Percentiles rank a stretch among this genome's conserved stretches.
These are phyloP conservation scores for Neosilurus hyrtlii DNA, from an alignment of 2,797 vertebrate species.

Conservation along the genomic window DNA sequence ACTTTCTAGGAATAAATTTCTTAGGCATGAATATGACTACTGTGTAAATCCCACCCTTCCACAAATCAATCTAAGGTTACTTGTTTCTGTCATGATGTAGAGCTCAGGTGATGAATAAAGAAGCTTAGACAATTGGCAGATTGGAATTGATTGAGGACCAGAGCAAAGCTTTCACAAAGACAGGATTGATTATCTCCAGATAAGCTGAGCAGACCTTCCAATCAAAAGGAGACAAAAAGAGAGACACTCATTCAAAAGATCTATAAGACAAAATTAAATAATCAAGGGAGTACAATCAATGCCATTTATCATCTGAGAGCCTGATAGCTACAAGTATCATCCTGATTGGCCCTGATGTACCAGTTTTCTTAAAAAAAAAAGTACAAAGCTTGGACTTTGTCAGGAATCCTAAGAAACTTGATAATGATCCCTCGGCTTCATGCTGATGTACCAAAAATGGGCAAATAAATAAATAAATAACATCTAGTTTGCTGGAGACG, in stretches of 20 bases:
- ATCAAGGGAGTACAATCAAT: conserved; percentile 62
- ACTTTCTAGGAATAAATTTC: background rate
- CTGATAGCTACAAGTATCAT: conserved; percentile 61
- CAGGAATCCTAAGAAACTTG: conserved; percentile 18
- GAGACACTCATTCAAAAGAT: conserved; percentile 59
- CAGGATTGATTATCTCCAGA: conserved; percentile 42
- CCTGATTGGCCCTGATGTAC: background rate
- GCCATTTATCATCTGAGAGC: conserved; percentile 63
- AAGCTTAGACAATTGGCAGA: conserved; percentile 37
- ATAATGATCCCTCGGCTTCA: conserved; percentile 23
- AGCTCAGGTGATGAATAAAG: conserved; percentile 50
- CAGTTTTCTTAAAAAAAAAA: background rate
- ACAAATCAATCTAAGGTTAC: conserved; percentile 58
- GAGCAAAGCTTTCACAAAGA: conserved; percentile 24
- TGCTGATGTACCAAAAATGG: background rate
- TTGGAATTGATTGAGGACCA: conserved; percentile 50
- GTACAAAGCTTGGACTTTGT: background rate
- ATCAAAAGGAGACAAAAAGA: conserved; percentile 48
- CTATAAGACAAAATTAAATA: conserved; percentile 26
- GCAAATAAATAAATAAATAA: background rate
- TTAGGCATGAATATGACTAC: conserved; percentile 10
- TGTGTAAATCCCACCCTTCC: conserved; percentile 25
- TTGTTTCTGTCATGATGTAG: conserved; percentile 60
- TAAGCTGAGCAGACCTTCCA: conserved; percentile 43
- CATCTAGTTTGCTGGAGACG: background rate